Evolutionary conservation across 2,888 invertebrate genomes (phyloP).

Genomic region (Drosophila testacea): DNA sequence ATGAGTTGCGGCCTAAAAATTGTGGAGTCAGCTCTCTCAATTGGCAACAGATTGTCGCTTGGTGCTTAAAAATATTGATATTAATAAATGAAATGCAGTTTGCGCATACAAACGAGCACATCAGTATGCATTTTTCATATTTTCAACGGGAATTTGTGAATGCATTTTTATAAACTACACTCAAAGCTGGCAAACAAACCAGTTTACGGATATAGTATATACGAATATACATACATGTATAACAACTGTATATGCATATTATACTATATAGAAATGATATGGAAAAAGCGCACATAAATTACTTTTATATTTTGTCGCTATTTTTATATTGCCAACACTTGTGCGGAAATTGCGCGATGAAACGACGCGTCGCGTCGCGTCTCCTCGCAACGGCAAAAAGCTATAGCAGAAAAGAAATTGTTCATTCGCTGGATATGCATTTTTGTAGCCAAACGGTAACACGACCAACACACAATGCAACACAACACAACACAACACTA

Average conservation of each 20-base stretch:
- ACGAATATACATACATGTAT: constrained; percentile 4
- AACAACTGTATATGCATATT: constrained; percentile 28
- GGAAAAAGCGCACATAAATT: constrained; percentile 77
- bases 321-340: constrained; percentile 81
- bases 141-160: constrained; percentile 51
- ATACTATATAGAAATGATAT: constrained; percentile 71
- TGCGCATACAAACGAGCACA: constrained; percentile 77
- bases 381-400: constrained; percentile 43
- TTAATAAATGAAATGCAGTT: constrained; percentile 77
- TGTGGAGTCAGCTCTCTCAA: constrained; percentile 21
- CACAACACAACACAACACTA: background rate
- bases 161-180: constrained; percentile 56
- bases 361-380: constrained; percentile 61
- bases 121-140: constrained; percentile 73
- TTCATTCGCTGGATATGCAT: constrained; percentile 59
- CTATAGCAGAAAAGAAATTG: constrained; percentile 54
- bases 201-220: constrained; percentile 3
- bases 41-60: constrained; percentile 6
- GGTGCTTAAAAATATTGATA: constrained; percentile 55
- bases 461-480: constrained; percentile 18
- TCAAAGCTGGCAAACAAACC: constrained; percentile 26
- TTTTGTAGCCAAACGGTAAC: constrained; percentile 64
- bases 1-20: constrained; percentile 36
- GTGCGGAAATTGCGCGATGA: constrained; percentile 80
- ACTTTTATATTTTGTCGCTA: constrained; percentile 80